Base-by-base conservation (phyloP, 2,888 invertebrate species). In the Drosophila peninsularis region DNA sequence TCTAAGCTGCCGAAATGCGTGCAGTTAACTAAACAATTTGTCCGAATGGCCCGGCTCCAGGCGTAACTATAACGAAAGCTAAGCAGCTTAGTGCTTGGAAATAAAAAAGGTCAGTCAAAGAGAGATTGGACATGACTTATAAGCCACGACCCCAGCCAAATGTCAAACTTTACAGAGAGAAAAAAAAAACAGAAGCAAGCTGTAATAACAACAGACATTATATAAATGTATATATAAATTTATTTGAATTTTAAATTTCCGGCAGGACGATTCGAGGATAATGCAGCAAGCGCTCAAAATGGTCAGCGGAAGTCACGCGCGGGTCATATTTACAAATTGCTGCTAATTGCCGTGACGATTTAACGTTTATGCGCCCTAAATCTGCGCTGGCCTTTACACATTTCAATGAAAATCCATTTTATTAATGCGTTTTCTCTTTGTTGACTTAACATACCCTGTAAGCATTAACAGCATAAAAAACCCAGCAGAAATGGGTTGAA, bases 81-180 rank as follows among this genome's bases (percentile, higher is more conserved):
- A 77, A 77, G 73, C 67, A 14, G 58, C 73, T 75, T 74, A 72
- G 27, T 41, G 47, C 36, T 49, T 17, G 21, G 14, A 10, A 36
- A 5, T 39, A 39, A 69, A 69, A 66, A 66, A 72, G 78, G 54
- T 50, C 71, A 57, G 49, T 41, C n/a, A 42, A 36, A 57, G 54
- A 67, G 54, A 67, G 57, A 50, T 50, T 49, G 64, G 27, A 32
- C 49, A 57, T 27, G 56, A 13, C 42, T 57, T 71, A 39, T 27
- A 58, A 45, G 53, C 55, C 45, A 52, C 45, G 42, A 17, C 39
- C 17, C 42, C 39, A 21, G 11, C 32, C 42, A 54, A 58, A 36
- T 49, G 61, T 19, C 24, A n/a, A 58, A 50, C 49, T 39, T 54
- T 32, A 24, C n/a, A 24, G 24, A 24, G 4, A 44, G 45, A 24